Evolutionary conservation across 2,888 invertebrate species (phyloP).

Genomic region (Marronus borbonicus): DNA sequence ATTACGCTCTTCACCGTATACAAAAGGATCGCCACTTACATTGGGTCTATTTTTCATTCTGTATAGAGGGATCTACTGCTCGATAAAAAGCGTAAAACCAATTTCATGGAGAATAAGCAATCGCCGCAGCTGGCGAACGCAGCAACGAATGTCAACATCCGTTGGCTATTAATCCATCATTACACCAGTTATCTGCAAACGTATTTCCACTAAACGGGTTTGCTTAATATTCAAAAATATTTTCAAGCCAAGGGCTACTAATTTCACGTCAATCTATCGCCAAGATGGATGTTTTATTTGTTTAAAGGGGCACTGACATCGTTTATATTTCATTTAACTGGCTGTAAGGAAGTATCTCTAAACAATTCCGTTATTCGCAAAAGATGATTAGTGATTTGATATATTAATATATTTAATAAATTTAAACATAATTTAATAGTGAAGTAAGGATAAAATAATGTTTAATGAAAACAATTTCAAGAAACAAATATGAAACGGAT

Average conservation of each 20-base stretch:
- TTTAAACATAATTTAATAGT: too few species aligned
- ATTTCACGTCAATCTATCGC: slow-evolving; percentile 35
- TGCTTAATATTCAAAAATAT: slow-evolving; percentile 42
- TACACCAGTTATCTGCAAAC: slow-evolving; percentile 25
- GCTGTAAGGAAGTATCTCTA: background rate
- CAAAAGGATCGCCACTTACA: too few species aligned
- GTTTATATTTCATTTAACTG: slow-evolving; percentile 24
- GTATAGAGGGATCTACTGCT: too few species aligned
- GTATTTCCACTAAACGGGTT: slow-evolving; percentile 13
- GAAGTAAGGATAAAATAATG: too few species aligned
- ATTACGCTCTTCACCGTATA: too few species aligned
- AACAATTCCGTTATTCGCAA: slow-evolving; percentile 7
- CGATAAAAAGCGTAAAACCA: slow-evolving; percentile 22
- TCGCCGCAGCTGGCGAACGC: slow-evolving; percentile 6
- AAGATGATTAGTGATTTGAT: too few species aligned
- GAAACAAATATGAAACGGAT: too few species aligned
- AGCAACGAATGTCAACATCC: slow-evolving; percentile 40
- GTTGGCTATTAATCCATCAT: slow-evolving; percentile 45
- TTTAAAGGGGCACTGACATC: slow-evolving; percentile 35
- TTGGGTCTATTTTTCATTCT: too few species aligned
- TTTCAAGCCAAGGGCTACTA: slow-evolving; percentile 33
- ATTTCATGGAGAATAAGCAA: slow-evolving; percentile 34
- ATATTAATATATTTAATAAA: too few species aligned
- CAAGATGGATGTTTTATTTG: slow-evolving; percentile 26
- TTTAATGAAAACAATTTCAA: too few species aligned